Conservation (phyloP, 2,888 invertebrate genomes). For the Drosophila mayaguana region DNA sequence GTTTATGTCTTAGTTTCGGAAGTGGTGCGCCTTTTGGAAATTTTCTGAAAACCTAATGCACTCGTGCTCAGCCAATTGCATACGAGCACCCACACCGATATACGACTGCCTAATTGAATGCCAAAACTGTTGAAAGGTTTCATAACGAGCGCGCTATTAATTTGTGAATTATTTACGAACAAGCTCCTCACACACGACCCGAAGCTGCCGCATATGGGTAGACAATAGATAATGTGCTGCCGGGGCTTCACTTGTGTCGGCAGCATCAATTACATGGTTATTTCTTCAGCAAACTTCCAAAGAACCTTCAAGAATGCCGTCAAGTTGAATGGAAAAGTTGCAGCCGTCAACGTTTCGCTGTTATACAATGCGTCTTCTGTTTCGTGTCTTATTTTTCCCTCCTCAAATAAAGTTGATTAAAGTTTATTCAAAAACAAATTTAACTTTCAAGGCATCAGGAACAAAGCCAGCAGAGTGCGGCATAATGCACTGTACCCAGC, state of each 20-base stretch:
- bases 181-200: background rate
- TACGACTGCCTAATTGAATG: slow-evolving; percentile 52
- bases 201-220: slow-evolving; percentile 7
- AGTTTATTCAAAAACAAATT: slow-evolving; percentile 74
- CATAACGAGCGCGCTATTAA: slow-evolving; percentile 56
- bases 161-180: slow-evolving; percentile 35
- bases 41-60: slow-evolving; percentile 59
- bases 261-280: slow-evolving; percentile 67
- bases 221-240: slow-evolving; percentile 28
- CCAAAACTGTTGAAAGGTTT: slow-evolving; percentile 38
- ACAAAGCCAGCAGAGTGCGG: slow-evolving; percentile 3
- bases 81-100: slow-evolving; percentile 42
- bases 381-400: slow-evolving; percentile 32
- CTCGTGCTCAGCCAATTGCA: slow-evolving; percentile 35
- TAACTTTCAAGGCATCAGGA: slow-evolving; percentile 77
- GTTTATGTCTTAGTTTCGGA: slow-evolving; percentile 62
- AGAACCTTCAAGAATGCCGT: slow-evolving; percentile 53
- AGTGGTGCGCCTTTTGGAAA: slow-evolving; percentile 42
- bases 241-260: slow-evolving; percentile 41
- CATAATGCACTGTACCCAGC: background rate
- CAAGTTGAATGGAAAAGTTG: slow-evolving; percentile 33
- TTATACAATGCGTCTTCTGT: slow-evolving; percentile 26
- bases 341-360: background rate
- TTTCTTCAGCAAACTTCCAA: slow-evolving; percentile 37
- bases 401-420: slow-evolving; percentile 70